phyloP scores from a whole-genome alignment of 2,888 invertebrate genomes.

The Spicauda simplicius region DNA sequence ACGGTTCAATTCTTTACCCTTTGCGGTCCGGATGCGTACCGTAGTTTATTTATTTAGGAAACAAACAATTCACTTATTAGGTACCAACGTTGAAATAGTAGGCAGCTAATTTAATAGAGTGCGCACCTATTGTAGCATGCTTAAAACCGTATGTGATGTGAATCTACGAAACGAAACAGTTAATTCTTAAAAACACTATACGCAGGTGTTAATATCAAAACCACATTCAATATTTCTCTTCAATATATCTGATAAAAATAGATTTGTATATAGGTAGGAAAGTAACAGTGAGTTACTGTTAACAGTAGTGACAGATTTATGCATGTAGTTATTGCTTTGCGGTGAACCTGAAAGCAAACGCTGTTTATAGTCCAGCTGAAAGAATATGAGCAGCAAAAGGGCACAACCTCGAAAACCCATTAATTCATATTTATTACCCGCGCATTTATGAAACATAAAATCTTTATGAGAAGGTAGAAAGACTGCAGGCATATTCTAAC shows the following conservation, averaged over 20 bases:
- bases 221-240: background rate
- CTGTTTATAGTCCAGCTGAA: constrained; percentile 55
- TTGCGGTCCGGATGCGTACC: no score
- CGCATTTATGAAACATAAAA: constrained; percentile 82
- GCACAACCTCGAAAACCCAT: constrained; percentile 69
- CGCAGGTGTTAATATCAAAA: background rate
- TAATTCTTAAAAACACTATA: background rate
- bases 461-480: constrained; percentile 75
- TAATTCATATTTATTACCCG: constrained; percentile 78
- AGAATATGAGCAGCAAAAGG: constrained; percentile 61
- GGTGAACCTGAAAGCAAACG: constrained; percentile 54
- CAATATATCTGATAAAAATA: background rate
- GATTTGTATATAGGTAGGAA: constrained; percentile 10
- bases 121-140: no score
- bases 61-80: no score
- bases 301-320: constrained; percentile 43
- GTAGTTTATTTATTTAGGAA: no score
- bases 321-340: constrained; percentile 44
- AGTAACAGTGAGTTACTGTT: constrained; percentile 8
- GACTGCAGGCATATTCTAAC: constrained; percentile 68
- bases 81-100: no score
- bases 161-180: background rate
- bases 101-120: no score
- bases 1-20: no score
- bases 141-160: no score